Conservation (phyloP, 2,113 vertebrate species). For the Anser brachyrhynchus region DNA sequence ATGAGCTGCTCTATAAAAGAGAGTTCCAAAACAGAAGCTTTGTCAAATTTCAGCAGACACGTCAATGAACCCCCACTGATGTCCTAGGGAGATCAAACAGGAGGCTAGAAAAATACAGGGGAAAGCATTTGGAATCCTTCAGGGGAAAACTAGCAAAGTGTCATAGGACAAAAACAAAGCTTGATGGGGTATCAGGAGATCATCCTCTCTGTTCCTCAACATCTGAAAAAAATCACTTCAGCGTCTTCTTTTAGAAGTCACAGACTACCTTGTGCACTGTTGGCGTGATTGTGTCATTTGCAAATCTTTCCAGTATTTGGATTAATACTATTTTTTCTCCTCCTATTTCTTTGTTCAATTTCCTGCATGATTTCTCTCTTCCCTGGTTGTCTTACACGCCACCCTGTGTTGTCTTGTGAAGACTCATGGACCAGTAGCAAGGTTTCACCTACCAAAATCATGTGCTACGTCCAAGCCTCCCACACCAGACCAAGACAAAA, state of each 20-base stretch:
- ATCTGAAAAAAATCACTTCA: not conserved
- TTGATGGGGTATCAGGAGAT: not conserved
- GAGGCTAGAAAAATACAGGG: not conserved
- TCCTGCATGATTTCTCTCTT: not conserved
- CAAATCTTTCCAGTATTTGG: not conserved
- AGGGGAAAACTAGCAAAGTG: not conserved
- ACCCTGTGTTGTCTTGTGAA: not conserved
- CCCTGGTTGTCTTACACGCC: not conserved
- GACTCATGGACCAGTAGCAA: no score
- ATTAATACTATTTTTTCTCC: not conserved
- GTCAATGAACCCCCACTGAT: not conserved
- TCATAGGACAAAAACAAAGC: not conserved
- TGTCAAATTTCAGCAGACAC: not conserved
- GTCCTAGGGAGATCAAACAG: slow-evolving; percentile 16
- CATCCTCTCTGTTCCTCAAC: not conserved
- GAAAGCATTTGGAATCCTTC: not conserved
- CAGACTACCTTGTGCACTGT: not conserved
- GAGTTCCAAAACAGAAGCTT: not conserved
- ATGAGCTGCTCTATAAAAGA: not conserved
- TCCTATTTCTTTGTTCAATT: not conserved
- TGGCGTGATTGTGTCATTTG: not conserved
- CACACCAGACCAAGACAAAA: not conserved
- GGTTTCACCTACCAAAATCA: not conserved
- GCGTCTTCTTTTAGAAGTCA: not conserved
- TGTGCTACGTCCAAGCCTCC: not conserved